phyloP scores from a whole-genome alignment of 2,888 invertebrate species.

The Embidobia sp. region DNA sequence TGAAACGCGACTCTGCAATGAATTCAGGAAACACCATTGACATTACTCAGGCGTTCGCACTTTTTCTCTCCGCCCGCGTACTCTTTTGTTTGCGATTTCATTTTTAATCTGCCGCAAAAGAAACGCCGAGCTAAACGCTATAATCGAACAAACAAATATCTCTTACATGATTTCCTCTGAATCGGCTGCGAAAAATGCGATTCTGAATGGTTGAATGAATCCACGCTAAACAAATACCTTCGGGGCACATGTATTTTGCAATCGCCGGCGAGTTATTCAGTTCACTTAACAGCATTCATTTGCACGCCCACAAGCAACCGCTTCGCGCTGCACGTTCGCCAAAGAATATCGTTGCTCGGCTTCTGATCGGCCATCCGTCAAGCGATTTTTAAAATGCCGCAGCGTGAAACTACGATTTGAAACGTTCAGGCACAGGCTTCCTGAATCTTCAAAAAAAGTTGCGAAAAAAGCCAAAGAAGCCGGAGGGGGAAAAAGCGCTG shows the following conservation, averaged over 20 bases:
- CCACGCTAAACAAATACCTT: conserved; percentile 36
- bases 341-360: conserved; percentile 60
- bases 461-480: conserved; percentile 41
- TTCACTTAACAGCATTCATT: conserved; percentile 53
- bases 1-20: no score
- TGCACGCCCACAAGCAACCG: conserved; percentile 35
- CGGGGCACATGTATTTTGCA: conserved; percentile 21
- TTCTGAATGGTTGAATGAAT: conserved; percentile 44
- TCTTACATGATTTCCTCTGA: conserved; percentile 27
- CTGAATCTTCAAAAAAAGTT: conserved; percentile 36
- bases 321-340: conserved; percentile 29
- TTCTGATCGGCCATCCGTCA: conserved; percentile 66
- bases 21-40: no score
- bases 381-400: conserved; percentile 65
- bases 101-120: conserved; percentile 9
- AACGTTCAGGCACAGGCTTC: conserved; percentile 68
- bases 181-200: conserved; percentile 9
- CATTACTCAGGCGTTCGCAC: no score
- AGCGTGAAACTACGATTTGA: conserved; percentile 69
- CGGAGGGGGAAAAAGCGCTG: conserved; percentile 64
- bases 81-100: conserved; percentile 1
- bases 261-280: conserved; percentile 44
- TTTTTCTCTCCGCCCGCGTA: not conserved
- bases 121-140: conserved; percentile 30
- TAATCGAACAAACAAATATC: conserved; percentile 38